Evolutionary conservation across 2,113 vertebrate species (phyloP).

Genomic region (Pygoscelis antarcticus): DNA sequence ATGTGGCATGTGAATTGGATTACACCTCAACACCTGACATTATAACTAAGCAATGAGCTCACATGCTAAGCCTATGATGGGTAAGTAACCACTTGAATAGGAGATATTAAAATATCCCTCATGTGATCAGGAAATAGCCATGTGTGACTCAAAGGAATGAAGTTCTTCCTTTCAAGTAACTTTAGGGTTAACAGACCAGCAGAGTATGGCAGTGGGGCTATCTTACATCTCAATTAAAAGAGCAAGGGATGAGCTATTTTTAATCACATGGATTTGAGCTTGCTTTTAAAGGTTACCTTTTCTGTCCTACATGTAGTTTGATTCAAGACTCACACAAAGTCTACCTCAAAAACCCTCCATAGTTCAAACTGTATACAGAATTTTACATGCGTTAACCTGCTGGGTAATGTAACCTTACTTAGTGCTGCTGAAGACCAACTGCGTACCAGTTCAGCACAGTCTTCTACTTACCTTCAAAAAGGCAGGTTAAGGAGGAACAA

Average conservation of each 20-base stretch:
- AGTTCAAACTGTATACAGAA: not conserved
- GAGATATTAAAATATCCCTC: not conserved
- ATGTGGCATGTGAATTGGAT: fast-evolving
- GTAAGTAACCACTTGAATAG: not conserved
- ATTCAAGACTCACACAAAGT: not conserved
- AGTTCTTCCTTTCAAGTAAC: not conserved
- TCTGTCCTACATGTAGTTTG: not conserved
- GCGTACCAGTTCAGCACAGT: not conserved
- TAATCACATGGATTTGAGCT: not conserved
- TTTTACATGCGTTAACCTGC: not conserved
- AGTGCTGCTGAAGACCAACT: not conserved
- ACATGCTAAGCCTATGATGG: not conserved
- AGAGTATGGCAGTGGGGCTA: not conserved
- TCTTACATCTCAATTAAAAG: not conserved
- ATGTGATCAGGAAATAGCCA: not conserved
- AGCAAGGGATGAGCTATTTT: not conserved
- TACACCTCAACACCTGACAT: not conserved
- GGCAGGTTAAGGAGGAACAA: not conserved
- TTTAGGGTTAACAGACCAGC: not conserved
- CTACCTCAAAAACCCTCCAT: not conserved
- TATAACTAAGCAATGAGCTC: not conserved
- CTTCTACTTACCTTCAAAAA: not conserved
- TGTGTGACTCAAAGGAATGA: not conserved
- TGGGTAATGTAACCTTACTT: not conserved
- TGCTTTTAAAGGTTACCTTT: not conserved